Evolutionary conservation across 2,113 vertebrate species (phyloP), one percentile per base, ranked within the genome.

Genomic region (Phrynosoma blainvillii): DNA sequence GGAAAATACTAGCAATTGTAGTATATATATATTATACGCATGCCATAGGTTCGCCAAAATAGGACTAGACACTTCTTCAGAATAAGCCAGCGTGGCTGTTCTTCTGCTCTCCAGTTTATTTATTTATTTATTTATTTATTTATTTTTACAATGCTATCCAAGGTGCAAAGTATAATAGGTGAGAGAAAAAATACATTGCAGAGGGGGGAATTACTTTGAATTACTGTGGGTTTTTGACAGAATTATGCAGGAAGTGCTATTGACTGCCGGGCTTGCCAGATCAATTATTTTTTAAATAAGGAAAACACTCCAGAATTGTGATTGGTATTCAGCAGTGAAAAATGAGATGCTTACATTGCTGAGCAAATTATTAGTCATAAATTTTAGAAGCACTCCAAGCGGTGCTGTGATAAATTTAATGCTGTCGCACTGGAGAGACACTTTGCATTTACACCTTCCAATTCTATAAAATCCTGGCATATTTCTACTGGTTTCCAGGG

Each of bases 291-390:
- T 47, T 52, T 65, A 87, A 75, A 82, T 75, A 82, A 75, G 59
- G 70, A 87, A 62, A 62, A 52, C 30, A 47, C 32, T 20, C 70
- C 20, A 18, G 70, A n/a, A 66, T 5, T 32, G 27, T 30, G 70
- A 59, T 54, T 79, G 54, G 18, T 68, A 68, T 75, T 66, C 42
- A 56, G 23, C n/a, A 70, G 70, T 65, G 56, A 75, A 85, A 84
- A 90, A 90, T 6, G 79, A 70, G 59, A 84, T 93, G 92, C 90
- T 82, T 91, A 75, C 7, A 89, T 86, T 80, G 83, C 86, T 88
- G 77, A 92, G 91, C 81, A 89, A 93, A 92, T 65, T 83, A 32
- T 4, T 80, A 84, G 30, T 88, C 82, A 54, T 79, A 84, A 86
- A 80, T 92, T 90, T 92, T 59, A 59, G 65, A 65, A 87, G 79